phyloP scores from a whole-genome alignment of 1,140 invertebrate species.

The Argopecten irradians region DNA sequence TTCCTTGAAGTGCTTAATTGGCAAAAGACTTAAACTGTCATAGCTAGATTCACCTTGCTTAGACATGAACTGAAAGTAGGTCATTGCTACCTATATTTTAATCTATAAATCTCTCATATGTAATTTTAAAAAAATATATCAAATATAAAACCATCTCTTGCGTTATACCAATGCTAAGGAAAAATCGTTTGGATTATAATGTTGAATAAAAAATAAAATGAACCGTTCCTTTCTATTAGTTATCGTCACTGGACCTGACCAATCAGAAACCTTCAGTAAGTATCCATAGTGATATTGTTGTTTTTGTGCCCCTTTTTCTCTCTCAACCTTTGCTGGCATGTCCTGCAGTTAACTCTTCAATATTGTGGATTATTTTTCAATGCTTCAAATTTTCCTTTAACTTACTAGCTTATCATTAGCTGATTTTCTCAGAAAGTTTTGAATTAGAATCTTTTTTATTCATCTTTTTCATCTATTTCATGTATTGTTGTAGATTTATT shows the following conservation, averaged over 20 bases:
- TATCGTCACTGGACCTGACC: constrained; percentile 13
- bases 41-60: too few species aligned
- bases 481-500: background rate
- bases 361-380: background rate
- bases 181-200: too few species aligned
- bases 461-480: background rate
- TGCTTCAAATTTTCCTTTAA: background rate
- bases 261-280: background rate
- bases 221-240: background rate
- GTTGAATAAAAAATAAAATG: background rate
- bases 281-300: constrained; percentile 8
- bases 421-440: background rate
- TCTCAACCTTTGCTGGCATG: background rate
- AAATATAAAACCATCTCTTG: too few species aligned
- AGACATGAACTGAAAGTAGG: too few species aligned
- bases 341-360: background rate
- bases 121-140: too few species aligned
- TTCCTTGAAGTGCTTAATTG: too few species aligned
- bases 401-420: too few species aligned
- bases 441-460: background rate
- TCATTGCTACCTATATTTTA: too few species aligned
- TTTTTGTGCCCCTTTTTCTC: background rate
- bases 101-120: too few species aligned
- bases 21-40: too few species aligned
- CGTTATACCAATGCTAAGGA: too few species aligned